Base-by-base conservation (phyloP, 2,888 invertebrate genomes). In the Blastobasis lacticolella region DNA sequence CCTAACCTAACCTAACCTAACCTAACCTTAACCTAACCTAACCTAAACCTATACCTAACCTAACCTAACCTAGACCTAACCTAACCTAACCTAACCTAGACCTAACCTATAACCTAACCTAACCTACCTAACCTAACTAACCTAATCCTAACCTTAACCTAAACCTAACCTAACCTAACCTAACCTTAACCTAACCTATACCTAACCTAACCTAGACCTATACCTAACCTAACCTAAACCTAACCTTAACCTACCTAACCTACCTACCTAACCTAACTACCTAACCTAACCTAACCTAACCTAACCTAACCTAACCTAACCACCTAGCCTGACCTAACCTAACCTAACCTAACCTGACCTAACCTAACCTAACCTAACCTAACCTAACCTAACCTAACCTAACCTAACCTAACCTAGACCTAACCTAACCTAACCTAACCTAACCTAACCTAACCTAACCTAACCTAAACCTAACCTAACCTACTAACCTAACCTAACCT, bases 151-250 rank as follows among this genome's bases (percentile, higher is more conserved):
- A n/a, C n/a, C n/a, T n/a, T n/a, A n/a, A n/a, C n/a, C n/a, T n/a
- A n/a, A n/a, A 46, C 50, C 57, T 54, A 57, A 54, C 56, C 56
- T 54, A 56, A 54, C 56, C 56, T 54, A 55, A 45, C 51, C 49
- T 49, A 49, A 51, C 53, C 53, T 55, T n/a, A 55, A 55, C 55
- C 55, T 49, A 54, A 54, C 53, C 55, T 53, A 53, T n/a, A n/a
- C n/a, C n/a, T n/a, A n/a, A 55, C 55, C 55, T 49, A 55, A 51
- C 46, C 51, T 49, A 53, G 51, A 54, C 54, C 51, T 55, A 52
- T 50, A 53, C 57, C 54, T 52, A 57, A 52, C 51, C 50, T 54
- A 58, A 50, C 51, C 58, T 56, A 56, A 57, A n/a, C 57, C 58
- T 56, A 52, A 55, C 56, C 56, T 57, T 56, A 57, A 52, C 52